Percentiles rank a stretch among this genome's conserved stretches.
These are phyloP conservation scores for Apodemia zela DNA, from an alignment of 2,888 invertebrate species.

Conservation along the genomic window DNA sequence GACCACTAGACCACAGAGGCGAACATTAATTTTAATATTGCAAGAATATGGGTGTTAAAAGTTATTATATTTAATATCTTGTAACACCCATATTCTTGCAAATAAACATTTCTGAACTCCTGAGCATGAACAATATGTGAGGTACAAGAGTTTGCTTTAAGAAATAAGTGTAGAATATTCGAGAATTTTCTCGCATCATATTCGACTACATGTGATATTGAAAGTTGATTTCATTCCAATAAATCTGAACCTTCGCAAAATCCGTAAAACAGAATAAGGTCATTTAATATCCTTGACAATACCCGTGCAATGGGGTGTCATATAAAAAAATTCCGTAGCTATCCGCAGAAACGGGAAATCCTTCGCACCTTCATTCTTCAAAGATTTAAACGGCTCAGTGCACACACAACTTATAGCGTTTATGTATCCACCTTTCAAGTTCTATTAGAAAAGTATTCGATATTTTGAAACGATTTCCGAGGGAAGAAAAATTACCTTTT, in stretches of 20 bases:
- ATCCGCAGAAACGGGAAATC: slow-evolving; percentile 22
- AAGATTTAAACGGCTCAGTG: slow-evolving; percentile 25
- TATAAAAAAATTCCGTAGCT: slow-evolving; percentile 28
- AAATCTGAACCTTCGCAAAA: slow-evolving; percentile 8
- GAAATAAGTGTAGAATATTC: too few species aligned
- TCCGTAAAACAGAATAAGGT: slow-evolving; percentile 4
- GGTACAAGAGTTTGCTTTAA: too few species aligned
- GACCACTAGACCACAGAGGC: too few species aligned
- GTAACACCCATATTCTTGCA: too few species aligned
- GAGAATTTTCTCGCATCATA: neutral
- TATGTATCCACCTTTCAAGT: neutral
- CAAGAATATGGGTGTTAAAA: too few species aligned
- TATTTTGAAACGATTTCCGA: neutral
- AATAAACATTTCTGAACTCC: too few species aligned
- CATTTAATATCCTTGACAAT: slow-evolving; percentile 25
- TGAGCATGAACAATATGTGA: too few species aligned
- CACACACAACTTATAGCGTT: slow-evolving; percentile 18
- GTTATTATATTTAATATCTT: too few species aligned
- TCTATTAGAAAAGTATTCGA: neutral
- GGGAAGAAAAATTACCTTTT: too few species aligned
- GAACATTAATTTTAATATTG: too few species aligned
- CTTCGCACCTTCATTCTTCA: slow-evolving; percentile 28
- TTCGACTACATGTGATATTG: neutral
- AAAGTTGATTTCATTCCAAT: slow-evolving; percentile 11
- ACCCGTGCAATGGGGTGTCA: slow-evolving; percentile 28